These are phyloP conservation scores for Nasonovia ribisnigri DNA, from an alignment of 2,888 invertebrate species.

Conservation along the genomic window DNA sequence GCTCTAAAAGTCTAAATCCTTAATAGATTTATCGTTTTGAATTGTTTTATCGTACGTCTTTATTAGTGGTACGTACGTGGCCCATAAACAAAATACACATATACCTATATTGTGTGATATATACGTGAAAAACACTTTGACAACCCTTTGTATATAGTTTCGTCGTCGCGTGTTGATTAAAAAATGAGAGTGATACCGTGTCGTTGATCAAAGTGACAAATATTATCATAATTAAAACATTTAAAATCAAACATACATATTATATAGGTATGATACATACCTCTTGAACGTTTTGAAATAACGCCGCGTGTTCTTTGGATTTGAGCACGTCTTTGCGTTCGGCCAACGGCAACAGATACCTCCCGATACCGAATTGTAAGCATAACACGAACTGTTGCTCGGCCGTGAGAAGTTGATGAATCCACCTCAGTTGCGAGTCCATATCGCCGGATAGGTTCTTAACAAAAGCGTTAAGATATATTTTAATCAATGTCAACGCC, in stretches of 20 bases:
- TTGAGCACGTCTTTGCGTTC: conserved; percentile 84
- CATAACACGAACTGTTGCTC: conserved; percentile 85
- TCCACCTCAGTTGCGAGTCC: conserved; percentile 76
- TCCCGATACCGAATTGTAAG: conserved; percentile 82
- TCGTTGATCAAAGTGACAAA: background rate
- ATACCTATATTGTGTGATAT: background rate
- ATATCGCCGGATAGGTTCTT: conserved; percentile 67
- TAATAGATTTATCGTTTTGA: background rate
- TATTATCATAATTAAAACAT: background rate
- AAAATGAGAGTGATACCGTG: background rate
- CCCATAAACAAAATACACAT: background rate
- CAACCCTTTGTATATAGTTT: background rate
- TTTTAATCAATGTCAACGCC: background rate
- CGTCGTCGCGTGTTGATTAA: background rate
- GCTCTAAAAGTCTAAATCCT: no score
- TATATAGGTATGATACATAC: conserved; percentile 69
- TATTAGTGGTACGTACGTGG: background rate
- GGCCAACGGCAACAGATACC: conserved; percentile 82
- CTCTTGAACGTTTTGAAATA: conserved; percentile 90
- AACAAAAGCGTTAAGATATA: background rate
- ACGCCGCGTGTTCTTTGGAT: conserved; percentile 81
- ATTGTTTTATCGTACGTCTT: background rate
- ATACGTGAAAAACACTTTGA: background rate
- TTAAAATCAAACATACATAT: background rate
- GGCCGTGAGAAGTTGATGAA: conserved; percentile 81